These are phyloP conservation scores for Drosophila anomelani DNA, from an alignment of 2,888 invertebrate species.

Conservation along the genomic window DNA sequence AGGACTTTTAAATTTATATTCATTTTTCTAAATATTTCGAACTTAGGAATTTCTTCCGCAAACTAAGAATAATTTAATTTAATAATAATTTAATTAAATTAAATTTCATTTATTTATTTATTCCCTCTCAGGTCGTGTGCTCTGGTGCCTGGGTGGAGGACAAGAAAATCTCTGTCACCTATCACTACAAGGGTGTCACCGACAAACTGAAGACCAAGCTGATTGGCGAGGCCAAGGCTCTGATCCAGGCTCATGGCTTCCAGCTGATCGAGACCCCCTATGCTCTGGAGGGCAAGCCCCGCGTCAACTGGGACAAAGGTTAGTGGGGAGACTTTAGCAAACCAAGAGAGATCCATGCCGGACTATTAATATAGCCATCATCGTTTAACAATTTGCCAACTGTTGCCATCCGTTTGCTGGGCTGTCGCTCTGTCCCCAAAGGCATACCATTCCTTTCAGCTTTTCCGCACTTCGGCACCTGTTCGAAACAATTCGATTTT, in stretches of 20 bases:
- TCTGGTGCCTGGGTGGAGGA: constrained; percentile 92
- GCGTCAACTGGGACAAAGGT: constrained; percentile 92
- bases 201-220: constrained; percentile 87
- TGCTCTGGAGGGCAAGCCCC: constrained; percentile 91
- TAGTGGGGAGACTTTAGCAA: constrained; percentile 50
- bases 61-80: too few species aligned
- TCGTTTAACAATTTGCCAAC: constrained; percentile 56
- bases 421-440: constrained; percentile 57
- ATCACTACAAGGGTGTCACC: constrained; percentile 90
- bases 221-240: constrained; percentile 87
- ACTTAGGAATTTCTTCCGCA: too few species aligned
- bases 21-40: too few species aligned
- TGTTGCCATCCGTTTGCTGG: constrained; percentile 63
- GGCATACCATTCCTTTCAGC: constrained; percentile 29
- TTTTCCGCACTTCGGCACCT: constrained; percentile 61
- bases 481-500: constrained; percentile 77
- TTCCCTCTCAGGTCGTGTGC: constrained; percentile 86
- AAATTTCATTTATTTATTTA: background rate
- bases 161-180: constrained; percentile 90
- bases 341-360: background rate
- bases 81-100: too few species aligned
- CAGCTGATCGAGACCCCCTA: constrained; percentile 89
- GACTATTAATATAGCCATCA: constrained; percentile 29
- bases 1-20: too few species aligned
- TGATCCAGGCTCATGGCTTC: constrained; percentile 89